Conservation (phyloP, 2,113 vertebrate genomes). For the Nycticorax nycticorax region DNA sequence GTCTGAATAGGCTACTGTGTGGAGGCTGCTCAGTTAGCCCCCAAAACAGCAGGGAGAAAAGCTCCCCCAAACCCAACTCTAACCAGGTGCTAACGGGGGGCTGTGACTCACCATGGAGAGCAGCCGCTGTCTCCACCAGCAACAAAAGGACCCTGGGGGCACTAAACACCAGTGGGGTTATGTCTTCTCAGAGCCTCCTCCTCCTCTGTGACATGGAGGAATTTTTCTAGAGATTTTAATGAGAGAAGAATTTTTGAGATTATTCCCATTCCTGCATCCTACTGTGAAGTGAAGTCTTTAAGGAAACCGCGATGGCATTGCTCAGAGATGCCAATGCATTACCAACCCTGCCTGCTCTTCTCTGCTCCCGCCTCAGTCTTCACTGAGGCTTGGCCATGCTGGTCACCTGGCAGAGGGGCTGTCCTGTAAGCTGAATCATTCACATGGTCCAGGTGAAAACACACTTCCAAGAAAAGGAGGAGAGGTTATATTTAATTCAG, state of each 20-base stretch:
- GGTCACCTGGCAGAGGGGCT: neutral
- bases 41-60: neutral
- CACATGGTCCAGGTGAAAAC: neutral
- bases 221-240: neutral
- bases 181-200: neutral
- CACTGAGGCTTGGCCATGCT: neutral
- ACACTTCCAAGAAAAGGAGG: neutral
- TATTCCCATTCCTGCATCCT: neutral
- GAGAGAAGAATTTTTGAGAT: neutral
- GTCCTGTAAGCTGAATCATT: neutral
- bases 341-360: neutral
- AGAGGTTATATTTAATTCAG: neutral
- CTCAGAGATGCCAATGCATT: fast-evolving
- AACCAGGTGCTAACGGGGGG: neutral
- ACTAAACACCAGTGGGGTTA: neutral
- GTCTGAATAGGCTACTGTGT: neutral
- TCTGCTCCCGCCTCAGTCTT: neutral
- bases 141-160: neutral
- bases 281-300: neutral
- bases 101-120: neutral
- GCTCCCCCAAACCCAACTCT: neutral
- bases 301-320: neutral
- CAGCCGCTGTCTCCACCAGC: neutral
- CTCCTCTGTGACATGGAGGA: neutral
- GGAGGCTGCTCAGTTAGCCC: neutral